Conservation (phyloP, 37 sponge, comb jelly and placozoan genomes). For the Eunapius fragilis region DNA sequence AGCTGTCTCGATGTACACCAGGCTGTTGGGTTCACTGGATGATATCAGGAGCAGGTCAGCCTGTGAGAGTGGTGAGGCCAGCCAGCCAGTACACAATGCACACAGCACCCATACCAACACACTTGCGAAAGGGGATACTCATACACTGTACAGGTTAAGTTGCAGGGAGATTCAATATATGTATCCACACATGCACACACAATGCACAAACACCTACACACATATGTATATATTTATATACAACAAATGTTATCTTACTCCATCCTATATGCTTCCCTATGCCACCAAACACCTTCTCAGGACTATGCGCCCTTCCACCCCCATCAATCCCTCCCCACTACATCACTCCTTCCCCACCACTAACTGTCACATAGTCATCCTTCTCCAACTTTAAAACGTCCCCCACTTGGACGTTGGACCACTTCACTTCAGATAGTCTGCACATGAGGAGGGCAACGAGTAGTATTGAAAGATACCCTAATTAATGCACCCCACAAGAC, state of each 20-base stretch:
- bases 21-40: slow-evolving; percentile 89
- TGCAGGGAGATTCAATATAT: too few relatives aligned
- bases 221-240: too few relatives aligned
- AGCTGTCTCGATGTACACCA: slow-evolving; percentile 95
- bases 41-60: slow-evolving; percentile 90
- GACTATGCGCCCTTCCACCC: too few relatives aligned
- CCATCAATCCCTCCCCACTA: too few relatives aligned
- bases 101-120: too few relatives aligned
- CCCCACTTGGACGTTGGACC: slow-evolving; percentile 86
- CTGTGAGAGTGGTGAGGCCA: slow-evolving; percentile 7
- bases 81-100: too few relatives aligned
- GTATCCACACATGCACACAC: not conserved
- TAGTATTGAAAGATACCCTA: not conserved
- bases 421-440: slow-evolving; percentile 26
- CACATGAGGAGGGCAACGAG: not conserved
- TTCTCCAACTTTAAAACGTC: slow-evolving; percentile 74
- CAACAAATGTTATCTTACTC: too few relatives aligned
- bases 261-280: too few relatives aligned
- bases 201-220: not conserved
- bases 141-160: too few relatives aligned
- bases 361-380: slow-evolving; percentile 91
- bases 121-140: too few relatives aligned
- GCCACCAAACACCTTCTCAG: too few relatives aligned
- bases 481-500: slow-evolving; percentile 21
- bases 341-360: not conserved